Evolutionary conservation across 2,797 vertebrate genomes (phyloP).

Genomic region (Sebastes oblongus): DNA sequence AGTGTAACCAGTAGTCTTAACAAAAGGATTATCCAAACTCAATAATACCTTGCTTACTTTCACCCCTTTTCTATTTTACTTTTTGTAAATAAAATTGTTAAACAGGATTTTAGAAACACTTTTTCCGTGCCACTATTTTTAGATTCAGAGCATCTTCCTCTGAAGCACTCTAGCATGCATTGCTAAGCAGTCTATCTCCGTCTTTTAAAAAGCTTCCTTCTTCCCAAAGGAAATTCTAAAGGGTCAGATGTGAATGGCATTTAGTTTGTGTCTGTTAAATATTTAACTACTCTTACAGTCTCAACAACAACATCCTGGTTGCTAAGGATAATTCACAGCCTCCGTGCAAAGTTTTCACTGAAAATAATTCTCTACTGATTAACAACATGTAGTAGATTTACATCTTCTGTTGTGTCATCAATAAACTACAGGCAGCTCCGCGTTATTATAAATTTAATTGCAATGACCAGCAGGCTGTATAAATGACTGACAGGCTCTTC

Average conservation of each 20-base stretch:
- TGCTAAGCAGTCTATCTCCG: neutral
- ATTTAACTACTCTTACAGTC: neutral
- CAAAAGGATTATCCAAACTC: neutral
- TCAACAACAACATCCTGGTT: neutral
- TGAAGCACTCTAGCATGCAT: neutral
- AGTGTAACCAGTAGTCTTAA: neutral
- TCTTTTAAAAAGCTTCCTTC: neutral
- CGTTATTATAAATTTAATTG: constrained; percentile 7
- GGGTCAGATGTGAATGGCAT: neutral
- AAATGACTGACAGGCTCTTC: constrained; percentile 4
- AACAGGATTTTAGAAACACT: neutral
- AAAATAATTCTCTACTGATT: neutral
- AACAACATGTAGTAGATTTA: neutral
- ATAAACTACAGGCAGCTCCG: constrained; percentile 33
- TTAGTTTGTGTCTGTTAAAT: neutral
- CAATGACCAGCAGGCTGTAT: constrained; percentile 31
- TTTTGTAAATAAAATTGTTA: neutral
- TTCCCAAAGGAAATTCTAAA: neutral
- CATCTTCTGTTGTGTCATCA: neutral
- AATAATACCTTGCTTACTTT: neutral
- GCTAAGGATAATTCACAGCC: neutral
- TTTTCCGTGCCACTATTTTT: neutral
- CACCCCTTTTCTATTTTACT: neutral
- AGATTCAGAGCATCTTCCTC: neutral
- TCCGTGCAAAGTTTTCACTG: neutral